phyloP scores from a whole-genome alignment of 1,140 invertebrate genomes.

The Ips nitidus region DNA sequence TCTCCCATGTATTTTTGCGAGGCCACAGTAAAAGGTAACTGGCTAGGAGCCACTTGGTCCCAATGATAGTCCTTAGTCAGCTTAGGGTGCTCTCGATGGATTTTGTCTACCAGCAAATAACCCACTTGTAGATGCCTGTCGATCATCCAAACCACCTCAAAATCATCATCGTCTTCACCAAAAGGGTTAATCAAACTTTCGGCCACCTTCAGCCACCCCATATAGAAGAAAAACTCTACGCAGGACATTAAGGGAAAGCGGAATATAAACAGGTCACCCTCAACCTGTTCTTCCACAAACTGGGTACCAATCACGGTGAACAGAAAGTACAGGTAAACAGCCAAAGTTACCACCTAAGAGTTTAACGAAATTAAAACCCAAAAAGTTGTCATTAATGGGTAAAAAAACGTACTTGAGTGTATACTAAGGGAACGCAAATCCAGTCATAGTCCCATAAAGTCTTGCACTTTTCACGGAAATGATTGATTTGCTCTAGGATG shows the following conservation, averaged over 20 bases:
- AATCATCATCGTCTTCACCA: constrained; percentile 85
- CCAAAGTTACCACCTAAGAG: constrained; percentile 63
- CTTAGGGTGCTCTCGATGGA: constrained; percentile 86
- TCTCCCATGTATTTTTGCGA: constrained; percentile 74
- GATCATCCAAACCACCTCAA: constrained; percentile 80
- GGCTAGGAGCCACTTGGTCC: constrained; percentile 79
- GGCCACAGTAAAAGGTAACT: constrained; percentile 78
- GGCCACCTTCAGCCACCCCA: constrained; percentile 90
- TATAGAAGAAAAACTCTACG: constrained; percentile 82
- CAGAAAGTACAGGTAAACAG: constrained; percentile 73
- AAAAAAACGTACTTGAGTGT: constrained; percentile 68
- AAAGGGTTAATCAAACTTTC: constrained; percentile 84
- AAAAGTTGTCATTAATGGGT: not conserved
- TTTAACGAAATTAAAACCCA: not conserved
- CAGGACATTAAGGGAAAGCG: constrained; percentile 87
- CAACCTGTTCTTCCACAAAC: constrained; percentile 33
- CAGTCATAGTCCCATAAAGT: constrained; percentile 80
- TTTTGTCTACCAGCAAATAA: constrained; percentile 87
- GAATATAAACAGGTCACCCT: constrained; percentile 65
- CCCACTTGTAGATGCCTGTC: constrained; percentile 84
- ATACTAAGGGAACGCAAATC: constrained; percentile 83
- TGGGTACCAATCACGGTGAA: constrained; percentile 70
- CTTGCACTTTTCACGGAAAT: constrained; percentile 69
- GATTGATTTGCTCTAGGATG: constrained; percentile 66
- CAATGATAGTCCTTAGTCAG: constrained; percentile 83